Conservation (phyloP, 2,113 vertebrate species). For the Orycteropus afer region DNA sequence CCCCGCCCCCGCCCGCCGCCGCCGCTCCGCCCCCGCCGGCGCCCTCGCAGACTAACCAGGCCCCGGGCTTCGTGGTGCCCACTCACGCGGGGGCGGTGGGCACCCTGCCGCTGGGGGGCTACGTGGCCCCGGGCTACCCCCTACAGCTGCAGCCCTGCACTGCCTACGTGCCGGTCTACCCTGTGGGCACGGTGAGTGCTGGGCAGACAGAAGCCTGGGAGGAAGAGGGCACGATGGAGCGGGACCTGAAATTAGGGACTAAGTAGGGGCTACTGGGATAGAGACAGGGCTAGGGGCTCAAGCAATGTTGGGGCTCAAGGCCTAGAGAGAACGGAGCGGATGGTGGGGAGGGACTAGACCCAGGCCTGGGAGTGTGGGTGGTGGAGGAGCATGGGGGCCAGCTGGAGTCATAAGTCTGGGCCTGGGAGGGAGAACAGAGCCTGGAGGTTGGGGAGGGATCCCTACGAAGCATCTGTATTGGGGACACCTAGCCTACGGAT, state of each 20-base stretch:
- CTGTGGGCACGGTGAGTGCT: conserved; percentile 89
- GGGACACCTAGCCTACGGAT: background rate
- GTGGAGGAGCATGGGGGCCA: background rate
- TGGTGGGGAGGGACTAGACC: background rate
- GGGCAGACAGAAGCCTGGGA: background rate
- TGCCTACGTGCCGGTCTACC: conserved; percentile 94
- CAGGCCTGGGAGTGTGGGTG: background rate
- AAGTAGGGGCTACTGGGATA: background rate
- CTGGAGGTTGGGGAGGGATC: background rate
- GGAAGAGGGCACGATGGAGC: background rate
- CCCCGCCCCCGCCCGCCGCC: conserved; percentile 83
- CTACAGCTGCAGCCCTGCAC: conserved; percentile 96
- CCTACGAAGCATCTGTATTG: background rate
- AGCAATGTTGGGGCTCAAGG: background rate
- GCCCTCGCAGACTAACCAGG: conserved; percentile 83
- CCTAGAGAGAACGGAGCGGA: background rate
- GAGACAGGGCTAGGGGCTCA: background rate
- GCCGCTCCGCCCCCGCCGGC: conserved; percentile 86
- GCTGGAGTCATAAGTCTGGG: background rate
- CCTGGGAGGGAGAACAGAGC: background rate
- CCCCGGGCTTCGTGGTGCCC: conserved; percentile 92
- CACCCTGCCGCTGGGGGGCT: conserved; percentile 89
- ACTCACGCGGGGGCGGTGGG: conserved; percentile 90
- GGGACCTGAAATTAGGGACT: background rate
- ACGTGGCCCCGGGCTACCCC: conserved; percentile 91